Percentiles rank a stretch among this genome's conserved stretches.
These are phyloP conservation scores for Solen grandis DNA, from an alignment of 1,140 invertebrate genomes.

Conservation along the genomic window DNA sequence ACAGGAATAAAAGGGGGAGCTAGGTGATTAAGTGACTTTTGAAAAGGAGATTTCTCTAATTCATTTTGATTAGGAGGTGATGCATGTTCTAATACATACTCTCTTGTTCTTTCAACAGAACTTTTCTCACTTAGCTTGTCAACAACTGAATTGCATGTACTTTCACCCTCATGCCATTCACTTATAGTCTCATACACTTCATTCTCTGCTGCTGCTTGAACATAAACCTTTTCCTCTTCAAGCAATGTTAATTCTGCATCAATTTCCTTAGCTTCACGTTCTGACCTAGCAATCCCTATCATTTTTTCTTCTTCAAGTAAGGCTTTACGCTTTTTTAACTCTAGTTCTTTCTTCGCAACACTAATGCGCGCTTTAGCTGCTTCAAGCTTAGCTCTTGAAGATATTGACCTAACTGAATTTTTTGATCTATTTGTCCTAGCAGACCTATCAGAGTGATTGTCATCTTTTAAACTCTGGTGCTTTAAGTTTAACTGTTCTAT, in stretches of 20 bases:
- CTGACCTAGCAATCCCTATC: neutral
- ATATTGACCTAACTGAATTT: neutral
- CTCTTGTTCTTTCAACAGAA: neutral
- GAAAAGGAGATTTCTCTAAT: neutral
- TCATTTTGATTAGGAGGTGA: neutral
- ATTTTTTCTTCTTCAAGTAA: constrained; percentile 1
- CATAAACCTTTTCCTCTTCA: neutral
- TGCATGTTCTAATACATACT: neutral
- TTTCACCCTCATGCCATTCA: neutral
- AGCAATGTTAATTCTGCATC: neutral
- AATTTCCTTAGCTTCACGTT: neutral
- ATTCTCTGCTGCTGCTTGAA: constrained; percentile 16
- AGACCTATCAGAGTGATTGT: neutral
- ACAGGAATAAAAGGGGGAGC: no score
- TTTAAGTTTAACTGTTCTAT: neutral
- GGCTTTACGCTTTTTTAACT: constrained; percentile 9
- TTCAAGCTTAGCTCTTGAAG: neutral
- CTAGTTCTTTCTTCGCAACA: neutral
- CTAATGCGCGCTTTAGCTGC: neutral
- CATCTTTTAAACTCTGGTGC: neutral
- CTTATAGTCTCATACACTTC: constrained; percentile 2
- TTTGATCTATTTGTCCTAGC: no score
- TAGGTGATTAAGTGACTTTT: no score
- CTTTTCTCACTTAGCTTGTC: neutral
- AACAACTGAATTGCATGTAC: neutral